These are phyloP conservation scores for Pristionchus mayeri DNA, from an alignment of 2,888 invertebrate species.

Conservation along the genomic window DNA sequence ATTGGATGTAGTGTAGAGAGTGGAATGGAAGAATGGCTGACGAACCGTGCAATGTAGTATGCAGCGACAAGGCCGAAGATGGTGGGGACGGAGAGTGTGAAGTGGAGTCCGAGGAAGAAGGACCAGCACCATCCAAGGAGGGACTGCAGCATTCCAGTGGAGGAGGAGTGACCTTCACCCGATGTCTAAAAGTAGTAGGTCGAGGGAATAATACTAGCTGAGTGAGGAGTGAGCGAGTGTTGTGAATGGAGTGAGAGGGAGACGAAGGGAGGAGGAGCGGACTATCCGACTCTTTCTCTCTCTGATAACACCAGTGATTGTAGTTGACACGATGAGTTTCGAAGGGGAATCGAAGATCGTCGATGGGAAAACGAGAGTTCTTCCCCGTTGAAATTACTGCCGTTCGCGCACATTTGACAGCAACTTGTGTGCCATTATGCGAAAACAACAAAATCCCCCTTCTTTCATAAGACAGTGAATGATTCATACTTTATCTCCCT, in stretches of 20 bases:
- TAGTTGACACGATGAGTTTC: neutral
- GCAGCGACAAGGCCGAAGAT: neutral
- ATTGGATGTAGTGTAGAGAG: neutral
- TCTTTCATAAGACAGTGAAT: too few species aligned
- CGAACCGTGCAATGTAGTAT: neutral
- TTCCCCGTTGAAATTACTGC: too few species aligned
- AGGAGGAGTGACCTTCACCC: slow-evolving; percentile 16
- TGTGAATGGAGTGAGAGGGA: slow-evolving; percentile 8
- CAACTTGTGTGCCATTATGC: too few species aligned
- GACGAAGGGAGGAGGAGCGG: neutral
- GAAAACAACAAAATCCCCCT: too few species aligned
- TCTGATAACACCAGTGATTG: neutral
- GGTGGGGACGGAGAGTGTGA: neutral
- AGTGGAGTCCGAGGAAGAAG: neutral
- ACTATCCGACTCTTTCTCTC: neutral
- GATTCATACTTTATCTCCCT: too few species aligned
- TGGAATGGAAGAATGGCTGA: neutral
- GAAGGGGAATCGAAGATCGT: neutral
- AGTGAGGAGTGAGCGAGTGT: neutral
- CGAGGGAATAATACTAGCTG: slow-evolving; percentile 10
- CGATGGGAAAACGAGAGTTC: too few species aligned
- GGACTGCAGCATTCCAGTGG: neutral
- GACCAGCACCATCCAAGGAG: neutral
- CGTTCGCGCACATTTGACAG: too few species aligned
- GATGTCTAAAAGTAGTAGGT: neutral